A percentile compares a stretch with the other conserved stretches of the same genome.
These are phyloP conservation scores for Poeciliopsis occidentalis DNA, from an alignment of 2,113 vertebrate genomes.

Conservation along the genomic window DNA sequence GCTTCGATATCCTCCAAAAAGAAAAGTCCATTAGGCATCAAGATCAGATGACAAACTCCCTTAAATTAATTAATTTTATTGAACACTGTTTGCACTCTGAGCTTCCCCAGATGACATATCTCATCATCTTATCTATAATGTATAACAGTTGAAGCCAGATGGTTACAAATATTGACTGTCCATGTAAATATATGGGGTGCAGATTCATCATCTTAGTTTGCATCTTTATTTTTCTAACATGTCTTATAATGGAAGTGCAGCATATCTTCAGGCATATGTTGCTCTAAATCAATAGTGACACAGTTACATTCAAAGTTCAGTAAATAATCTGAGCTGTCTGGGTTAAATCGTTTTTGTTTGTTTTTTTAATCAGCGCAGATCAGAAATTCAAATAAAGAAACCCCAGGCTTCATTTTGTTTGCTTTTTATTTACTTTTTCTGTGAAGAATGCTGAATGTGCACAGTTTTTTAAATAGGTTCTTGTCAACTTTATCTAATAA, in stretches of 20 bases:
- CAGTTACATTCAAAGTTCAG: background rate
- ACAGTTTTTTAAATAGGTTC: background rate
- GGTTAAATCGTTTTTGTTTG: background rate
- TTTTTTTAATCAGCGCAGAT: background rate
- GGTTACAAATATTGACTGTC: background rate
- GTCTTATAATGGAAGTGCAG: background rate
- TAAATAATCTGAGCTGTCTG: background rate
- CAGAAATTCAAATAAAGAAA: background rate
- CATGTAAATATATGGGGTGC: background rate
- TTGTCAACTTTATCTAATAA: background rate
- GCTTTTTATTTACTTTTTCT: background rate
- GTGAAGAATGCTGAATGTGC: background rate
- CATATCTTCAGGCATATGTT: background rate
- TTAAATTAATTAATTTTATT: background rate
- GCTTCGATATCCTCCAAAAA: background rate
- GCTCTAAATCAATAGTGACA: background rate
- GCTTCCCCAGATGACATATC: background rate
- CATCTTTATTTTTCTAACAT: background rate
- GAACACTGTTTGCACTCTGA: background rate
- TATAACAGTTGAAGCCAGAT: background rate
- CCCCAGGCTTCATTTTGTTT: background rate
- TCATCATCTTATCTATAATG: background rate
- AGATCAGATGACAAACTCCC: background rate
- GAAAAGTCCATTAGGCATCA: background rate
- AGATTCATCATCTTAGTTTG: background rate